phyloP scores from a whole-genome alignment of 2,888 invertebrate genomes.

The Pemphredon lugubris region DNA sequence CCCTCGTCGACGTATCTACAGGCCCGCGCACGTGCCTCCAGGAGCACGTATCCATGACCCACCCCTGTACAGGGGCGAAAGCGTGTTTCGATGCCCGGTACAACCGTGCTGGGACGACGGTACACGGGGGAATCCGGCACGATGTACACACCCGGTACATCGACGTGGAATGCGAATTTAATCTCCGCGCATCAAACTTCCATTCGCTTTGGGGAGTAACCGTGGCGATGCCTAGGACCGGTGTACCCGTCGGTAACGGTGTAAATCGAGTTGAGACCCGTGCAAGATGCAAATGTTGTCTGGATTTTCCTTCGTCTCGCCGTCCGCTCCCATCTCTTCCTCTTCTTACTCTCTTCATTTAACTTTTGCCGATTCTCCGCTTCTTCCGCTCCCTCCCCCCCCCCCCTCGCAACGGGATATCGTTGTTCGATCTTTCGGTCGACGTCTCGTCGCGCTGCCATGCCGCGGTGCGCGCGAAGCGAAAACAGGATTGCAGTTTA shows the following conservation, averaged over 20 bases:
- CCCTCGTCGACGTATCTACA: conserved; percentile 22
- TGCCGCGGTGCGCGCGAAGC: not conserved
- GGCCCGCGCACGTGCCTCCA: conserved; percentile 39
- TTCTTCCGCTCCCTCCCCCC: too few relatives aligned
- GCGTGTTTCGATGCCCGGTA: conserved; percentile 5
- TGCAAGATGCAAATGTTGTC: conserved; percentile 14
- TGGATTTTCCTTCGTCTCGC: conserved; percentile 13
- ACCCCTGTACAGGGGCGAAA: conserved; percentile 35
- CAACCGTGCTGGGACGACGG: not conserved
- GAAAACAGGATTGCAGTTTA: conserved; percentile 26
- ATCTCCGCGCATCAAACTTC: conserved; percentile 52
- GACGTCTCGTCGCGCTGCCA: not conserved
- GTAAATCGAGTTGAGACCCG: conserved; percentile 6
- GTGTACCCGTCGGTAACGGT: not conserved
- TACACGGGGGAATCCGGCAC: conserved; percentile 4
- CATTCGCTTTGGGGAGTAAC: conserved; percentile 36
- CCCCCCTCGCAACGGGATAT: not conserved
- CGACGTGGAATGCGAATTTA: conserved; percentile 48
- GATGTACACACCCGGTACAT: conserved; percentile 13
- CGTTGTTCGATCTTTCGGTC: too few relatives aligned
- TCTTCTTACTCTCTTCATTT: not conserved
- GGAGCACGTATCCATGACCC: conserved; percentile 37
- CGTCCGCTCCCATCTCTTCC: conserved; percentile 24
- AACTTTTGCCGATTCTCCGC: too few relatives aligned
- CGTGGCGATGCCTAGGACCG: conserved; percentile 4